These are phyloP conservation scores for Barbus barbus DNA, from an alignment of 2,113 vertebrate genomes.

Conservation along the genomic window DNA sequence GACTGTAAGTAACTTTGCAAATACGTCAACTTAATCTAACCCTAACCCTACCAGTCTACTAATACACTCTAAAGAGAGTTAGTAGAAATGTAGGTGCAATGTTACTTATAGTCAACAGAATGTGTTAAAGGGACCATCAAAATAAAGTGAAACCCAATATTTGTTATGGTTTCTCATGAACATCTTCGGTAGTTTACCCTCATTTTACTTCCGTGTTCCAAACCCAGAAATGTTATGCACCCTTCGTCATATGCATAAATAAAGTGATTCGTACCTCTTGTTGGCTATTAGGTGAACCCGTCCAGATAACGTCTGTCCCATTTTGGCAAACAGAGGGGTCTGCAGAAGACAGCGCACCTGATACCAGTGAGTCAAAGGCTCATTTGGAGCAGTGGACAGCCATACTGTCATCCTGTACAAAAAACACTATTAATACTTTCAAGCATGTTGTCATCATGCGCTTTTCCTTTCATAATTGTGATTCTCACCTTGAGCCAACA, in stretches of 20 bases:
- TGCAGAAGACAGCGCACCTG: conserved; percentile 81
- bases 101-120: no score
- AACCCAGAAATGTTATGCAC: not conserved
- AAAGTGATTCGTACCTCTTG: conserved; percentile 64
- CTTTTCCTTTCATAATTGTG: not conserved
- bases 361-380: conserved; percentile 82
- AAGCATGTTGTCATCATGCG: not conserved
- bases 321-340: conserved; percentile 79
- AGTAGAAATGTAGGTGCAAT: no score
- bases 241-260: not conserved
- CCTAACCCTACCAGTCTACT: no score
- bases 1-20: no score
- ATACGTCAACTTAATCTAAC: no score
- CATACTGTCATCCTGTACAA: conserved; percentile 75
- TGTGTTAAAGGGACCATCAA: no score
- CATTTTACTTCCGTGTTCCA: not conserved
- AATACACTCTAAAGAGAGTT: no score
- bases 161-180: not conserved
- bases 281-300: conserved; percentile 75
- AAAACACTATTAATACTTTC: not conserved
- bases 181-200: not conserved
- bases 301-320: conserved; percentile 80
- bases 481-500: conserved; percentile 74
- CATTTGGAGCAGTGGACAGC: conserved; percentile 78
- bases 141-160: no score